Conservation (phyloP, 2,888 invertebrate species). For the Galeopsomyia nigrocyanea region DNA sequence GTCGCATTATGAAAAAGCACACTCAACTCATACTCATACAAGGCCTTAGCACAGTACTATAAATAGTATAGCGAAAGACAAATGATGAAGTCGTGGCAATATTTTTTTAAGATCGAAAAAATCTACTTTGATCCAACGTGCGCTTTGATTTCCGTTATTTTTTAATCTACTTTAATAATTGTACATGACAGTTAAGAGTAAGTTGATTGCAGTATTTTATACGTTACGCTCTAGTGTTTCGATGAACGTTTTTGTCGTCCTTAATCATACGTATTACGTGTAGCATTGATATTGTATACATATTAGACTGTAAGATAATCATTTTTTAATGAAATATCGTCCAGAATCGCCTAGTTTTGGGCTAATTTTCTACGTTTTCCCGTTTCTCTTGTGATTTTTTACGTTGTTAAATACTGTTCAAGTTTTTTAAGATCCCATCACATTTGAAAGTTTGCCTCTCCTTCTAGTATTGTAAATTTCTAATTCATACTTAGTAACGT, state of each 20-base stretch:
- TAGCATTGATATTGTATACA: slow-evolving; percentile 40
- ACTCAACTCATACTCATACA: slow-evolving; percentile 46
- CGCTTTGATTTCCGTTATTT: slow-evolving; percentile 49
- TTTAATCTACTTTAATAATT: slow-evolving; percentile 50
- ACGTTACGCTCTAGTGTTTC: slow-evolving; percentile 40
- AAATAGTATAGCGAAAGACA: slow-evolving; percentile 44
- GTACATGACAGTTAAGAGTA: slow-evolving; percentile 45
- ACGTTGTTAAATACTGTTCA: slow-evolving; percentile 38
- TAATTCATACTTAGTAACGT: too few relatives aligned
- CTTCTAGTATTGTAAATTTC: too few relatives aligned
- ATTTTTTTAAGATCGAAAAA: slow-evolving; percentile 35
- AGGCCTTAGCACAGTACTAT: slow-evolving; percentile 54
- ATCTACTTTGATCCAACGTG: slow-evolving; percentile 22
- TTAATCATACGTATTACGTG: slow-evolving; percentile 23
- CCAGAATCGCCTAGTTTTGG: slow-evolving; percentile 16
- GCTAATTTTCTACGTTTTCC: slow-evolving; percentile 14
- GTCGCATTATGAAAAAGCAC: slow-evolving; percentile 13
- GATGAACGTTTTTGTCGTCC: slow-evolving; percentile 36
- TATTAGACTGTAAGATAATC: slow-evolving; percentile 32
- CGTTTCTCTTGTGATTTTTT: slow-evolving; percentile 57
- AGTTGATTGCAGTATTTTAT: slow-evolving; percentile 61
- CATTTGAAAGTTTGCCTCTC: too few relatives aligned
- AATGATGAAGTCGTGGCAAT: slow-evolving; percentile 44
- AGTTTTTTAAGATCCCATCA: too few relatives aligned
- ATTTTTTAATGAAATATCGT: slow-evolving; percentile 20